Evolutionary conservation across 2,797 vertebrate genomes (phyloP).

Genomic region (Chanos chanos): DNA sequence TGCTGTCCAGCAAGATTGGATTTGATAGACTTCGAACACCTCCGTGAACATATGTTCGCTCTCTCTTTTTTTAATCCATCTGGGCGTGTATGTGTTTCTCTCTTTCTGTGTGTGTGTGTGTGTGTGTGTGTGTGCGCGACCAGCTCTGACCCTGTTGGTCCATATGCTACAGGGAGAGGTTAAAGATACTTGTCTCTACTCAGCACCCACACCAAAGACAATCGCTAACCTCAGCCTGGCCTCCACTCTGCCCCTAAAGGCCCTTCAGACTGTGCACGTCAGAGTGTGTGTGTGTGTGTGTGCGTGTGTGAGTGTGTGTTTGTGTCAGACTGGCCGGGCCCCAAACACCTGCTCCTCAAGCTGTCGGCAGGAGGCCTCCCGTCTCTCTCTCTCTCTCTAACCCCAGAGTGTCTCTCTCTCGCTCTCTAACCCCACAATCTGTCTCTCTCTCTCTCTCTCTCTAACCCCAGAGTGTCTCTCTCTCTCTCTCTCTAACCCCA

Average conservation of each 20-base stretch:
- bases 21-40: slow-evolving; percentile 31
- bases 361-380: slow-evolving; percentile 40
- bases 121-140: slow-evolving; percentile 13
- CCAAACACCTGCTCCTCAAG: slow-evolving; percentile 66
- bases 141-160: slow-evolving; percentile 33
- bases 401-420: background rate
- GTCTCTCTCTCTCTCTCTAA: background rate
- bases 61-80: slow-evolving; percentile 30
- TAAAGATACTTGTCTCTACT: background rate
- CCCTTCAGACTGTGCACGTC: no score
- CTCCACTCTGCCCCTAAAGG: slow-evolving; percentile 15
- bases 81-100: slow-evolving; percentile 7
- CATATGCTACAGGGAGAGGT: slow-evolving; percentile 44
- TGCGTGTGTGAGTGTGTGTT: no score
- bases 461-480: background rate
- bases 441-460: background rate
- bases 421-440: background rate
- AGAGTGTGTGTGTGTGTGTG: no score
- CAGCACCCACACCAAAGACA: background rate
- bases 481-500: background rate
- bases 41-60: background rate
- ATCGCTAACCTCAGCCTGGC: background rate
- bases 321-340: slow-evolving; percentile 38
- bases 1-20: background rate
- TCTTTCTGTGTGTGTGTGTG: no score